These are phyloP conservation scores for Horisme vitalbata DNA, from an alignment of 2,888 invertebrate species.

Conservation along the genomic window DNA sequence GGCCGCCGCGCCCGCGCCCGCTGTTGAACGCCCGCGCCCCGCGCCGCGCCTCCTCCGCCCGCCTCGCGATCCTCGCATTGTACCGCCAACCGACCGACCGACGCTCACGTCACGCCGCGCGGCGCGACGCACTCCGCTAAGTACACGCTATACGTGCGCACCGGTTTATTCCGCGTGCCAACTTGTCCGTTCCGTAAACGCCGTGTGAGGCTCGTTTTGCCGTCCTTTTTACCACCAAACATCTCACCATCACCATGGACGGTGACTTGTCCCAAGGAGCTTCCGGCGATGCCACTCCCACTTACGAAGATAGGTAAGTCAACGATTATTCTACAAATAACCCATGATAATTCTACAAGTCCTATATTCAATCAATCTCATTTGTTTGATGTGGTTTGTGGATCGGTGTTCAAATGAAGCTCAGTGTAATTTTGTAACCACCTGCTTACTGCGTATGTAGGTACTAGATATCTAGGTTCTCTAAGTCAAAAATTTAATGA, in stretches of 20 bases:
- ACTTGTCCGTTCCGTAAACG: constrained; percentile 44
- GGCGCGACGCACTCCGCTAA: constrained; percentile 40
- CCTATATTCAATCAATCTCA: not conserved
- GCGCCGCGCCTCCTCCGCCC: constrained; percentile 26
- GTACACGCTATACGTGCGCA: constrained; percentile 52
- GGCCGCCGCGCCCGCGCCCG: constrained; percentile 30
- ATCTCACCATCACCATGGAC: constrained; percentile 57
- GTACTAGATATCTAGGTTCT: too few relatives aligned
- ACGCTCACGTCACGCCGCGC: constrained; percentile 35
- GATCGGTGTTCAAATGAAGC: constrained; percentile 11
- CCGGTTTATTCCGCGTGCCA: constrained; percentile 55
- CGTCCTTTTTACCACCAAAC: constrained; percentile 32
- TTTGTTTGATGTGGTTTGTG: constrained; percentile 10
- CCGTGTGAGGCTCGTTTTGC: constrained; percentile 41
- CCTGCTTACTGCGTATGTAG: too few relatives aligned
- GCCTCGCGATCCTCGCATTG: constrained; percentile 32
- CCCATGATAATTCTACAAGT: not conserved
- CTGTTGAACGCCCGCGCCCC: constrained; percentile 23
- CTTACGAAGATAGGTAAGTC: constrained; percentile 70
- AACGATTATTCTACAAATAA: not conserved
- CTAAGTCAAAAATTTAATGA: too few relatives aligned
- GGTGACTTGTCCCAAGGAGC: constrained; percentile 65
- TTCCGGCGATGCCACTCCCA: constrained; percentile 66
- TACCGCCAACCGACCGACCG: constrained; percentile 31
- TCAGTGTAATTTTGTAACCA: too few relatives aligned